These are phyloP conservation scores for Meteorus cinctellus DNA, from an alignment of 2,888 invertebrate genomes.

Conservation along the genomic window DNA sequence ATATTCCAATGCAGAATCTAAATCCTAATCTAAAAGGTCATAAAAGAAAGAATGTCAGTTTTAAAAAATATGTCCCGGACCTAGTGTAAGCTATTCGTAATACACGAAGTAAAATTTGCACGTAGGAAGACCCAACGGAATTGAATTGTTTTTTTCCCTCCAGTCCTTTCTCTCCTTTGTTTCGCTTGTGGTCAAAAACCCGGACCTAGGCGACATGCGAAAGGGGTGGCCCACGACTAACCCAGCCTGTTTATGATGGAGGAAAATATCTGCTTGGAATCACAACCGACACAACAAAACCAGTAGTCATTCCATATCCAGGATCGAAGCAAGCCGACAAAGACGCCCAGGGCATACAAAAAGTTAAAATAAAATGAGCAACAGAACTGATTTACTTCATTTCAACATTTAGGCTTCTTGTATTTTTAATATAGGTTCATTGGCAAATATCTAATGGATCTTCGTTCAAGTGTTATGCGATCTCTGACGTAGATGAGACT, in stretches of 20 bases:
- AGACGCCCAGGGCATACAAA: constrained; percentile 19
- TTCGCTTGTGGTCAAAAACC: constrained; percentile 36
- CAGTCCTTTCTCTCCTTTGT: constrained; percentile 1
- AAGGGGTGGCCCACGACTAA: not conserved
- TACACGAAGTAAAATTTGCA: constrained; percentile 11
- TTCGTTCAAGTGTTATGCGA: not conserved
- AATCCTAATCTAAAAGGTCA: too few relatives aligned
- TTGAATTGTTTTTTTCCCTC: not conserved
- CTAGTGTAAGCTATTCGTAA: constrained; percentile 31
- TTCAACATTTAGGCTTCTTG: not conserved
- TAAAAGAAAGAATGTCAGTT: not conserved
- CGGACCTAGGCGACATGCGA: constrained; percentile 47
- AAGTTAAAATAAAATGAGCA: not conserved
- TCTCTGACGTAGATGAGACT: constrained; percentile 10
- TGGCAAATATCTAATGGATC: not conserved
- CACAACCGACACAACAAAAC: not conserved
- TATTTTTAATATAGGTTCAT: not conserved
- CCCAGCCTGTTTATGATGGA: not conserved
- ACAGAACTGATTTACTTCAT: not conserved
- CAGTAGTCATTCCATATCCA: constrained; percentile 22
- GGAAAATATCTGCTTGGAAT: not conserved
- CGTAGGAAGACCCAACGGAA: not conserved
- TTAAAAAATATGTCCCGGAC: constrained; percentile 26
- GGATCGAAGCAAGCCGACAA: constrained; percentile 35
- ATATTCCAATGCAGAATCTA: too few relatives aligned